Base-by-base conservation (phyloP, 2,797 vertebrate genomes). In the Chelon auratus region DNA sequence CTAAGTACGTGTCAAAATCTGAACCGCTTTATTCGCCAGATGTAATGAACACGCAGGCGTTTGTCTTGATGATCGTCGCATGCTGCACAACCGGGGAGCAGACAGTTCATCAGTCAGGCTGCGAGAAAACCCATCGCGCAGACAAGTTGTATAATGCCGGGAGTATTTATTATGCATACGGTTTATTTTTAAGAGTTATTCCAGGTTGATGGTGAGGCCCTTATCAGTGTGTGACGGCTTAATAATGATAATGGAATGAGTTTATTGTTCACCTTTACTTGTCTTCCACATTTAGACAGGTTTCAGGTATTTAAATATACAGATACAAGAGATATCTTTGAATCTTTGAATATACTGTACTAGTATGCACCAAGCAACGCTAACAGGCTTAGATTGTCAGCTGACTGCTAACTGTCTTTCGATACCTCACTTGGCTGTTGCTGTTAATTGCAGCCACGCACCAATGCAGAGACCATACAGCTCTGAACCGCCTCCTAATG, bases 1-100 rank as follows among this genome's bases (percentile, higher is more conserved):
- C 7, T 54, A 73, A 73, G 62, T 66, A 69, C 48, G 30, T 74
- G 66, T 67, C 73, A 74, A 26, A 64, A 36, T n/a, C 20, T 12
- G 48, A 69, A 26, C 22, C 61, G 33, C 61, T 63, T 65, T 59
- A 62, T 66, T 55, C 48, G 36, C 11, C 50, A 40, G 54, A 72
- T 39, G 45, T 68, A 67, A 72, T 62, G 50, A 70, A 60, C 47
- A 47, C 18, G 42, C 42, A 43, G 42, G 17, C 53, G 51, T 78
- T 77, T 22, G 48, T 73, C 39, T 52, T 36, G 24, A 59, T 75
- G 75, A 72, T 53, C 66, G 26, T 33, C n/a, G 70, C 50, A 50
- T 62, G 42, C 39, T 69, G 58, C 30, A 30, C 37, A 39, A 54
- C 72, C 18, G 36, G 9, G 52, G 30, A 75, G 54, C 36, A 47